These are phyloP conservation scores for Acanthis flammea DNA, from an alignment of 2,797 vertebrate genomes.

Conservation along the genomic window DNA sequence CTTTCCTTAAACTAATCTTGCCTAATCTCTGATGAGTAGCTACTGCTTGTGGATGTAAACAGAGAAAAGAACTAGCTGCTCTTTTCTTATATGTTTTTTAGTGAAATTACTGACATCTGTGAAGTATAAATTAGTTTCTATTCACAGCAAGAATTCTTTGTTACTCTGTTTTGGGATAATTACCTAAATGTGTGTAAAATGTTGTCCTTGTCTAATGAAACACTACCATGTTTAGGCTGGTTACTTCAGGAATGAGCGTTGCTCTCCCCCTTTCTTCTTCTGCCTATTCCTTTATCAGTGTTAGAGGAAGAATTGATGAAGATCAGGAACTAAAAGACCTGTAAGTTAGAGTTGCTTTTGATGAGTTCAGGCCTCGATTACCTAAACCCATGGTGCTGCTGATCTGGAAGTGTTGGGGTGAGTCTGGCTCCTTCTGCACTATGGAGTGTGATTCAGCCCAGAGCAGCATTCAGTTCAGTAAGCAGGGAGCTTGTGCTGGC, in stretches of 20 bases:
- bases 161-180: neutral
- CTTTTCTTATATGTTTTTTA: neutral
- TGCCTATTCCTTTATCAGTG: neutral
- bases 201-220: neutral
- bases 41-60: neutral
- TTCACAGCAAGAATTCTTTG: neutral
- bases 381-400: neutral
- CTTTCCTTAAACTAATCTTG: neutral
- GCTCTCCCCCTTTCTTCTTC: neutral
- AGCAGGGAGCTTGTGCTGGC: neutral
- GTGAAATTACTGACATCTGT: neutral
- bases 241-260: neutral
- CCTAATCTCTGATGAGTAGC: neutral
- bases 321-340: neutral
- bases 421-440: neutral
- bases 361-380: neutral
- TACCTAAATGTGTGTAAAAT: neutral
- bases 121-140: neutral
- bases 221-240: accelerated
- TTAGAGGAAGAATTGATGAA: neutral
- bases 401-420: neutral
- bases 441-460: accelerated
- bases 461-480: neutral
- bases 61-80: neutral
- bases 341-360: neutral